Base-by-base conservation (phyloP, 2,113 vertebrate species). In the Cyrtonyx montezumae region DNA sequence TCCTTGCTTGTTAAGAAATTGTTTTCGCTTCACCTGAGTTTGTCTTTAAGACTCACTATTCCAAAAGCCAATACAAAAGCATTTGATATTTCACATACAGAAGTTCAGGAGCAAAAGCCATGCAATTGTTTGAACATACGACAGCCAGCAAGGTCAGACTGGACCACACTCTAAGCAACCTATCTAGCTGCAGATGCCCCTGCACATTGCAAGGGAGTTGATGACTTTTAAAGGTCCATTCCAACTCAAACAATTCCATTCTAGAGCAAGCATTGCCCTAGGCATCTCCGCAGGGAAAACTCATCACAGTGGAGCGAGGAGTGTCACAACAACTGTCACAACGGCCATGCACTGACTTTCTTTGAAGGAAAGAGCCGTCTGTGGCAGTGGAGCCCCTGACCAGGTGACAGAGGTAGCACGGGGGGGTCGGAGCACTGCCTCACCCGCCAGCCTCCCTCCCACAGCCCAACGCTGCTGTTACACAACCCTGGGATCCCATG, bases 351-450 rank as follows among this genome's bases (percentile, higher is more conserved):
- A 5, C 22, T 43, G 76, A 20, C 37, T 93, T 59, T 32, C 28
- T 83, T 26, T 8, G 12, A 36, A 56, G 30, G 8, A 11, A 34
- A 77, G 66, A 74, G 67, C 7, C 12, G 6, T 1, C 11, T 12
- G 12, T 55, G 69, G 17, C 67, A 43, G 37, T 3, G 37, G 26
- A 73, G 56, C 13, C 55, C 42, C 77, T 10, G 3, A 32, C 19
- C 23, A 48, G 65, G 15, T 2, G 6, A 20, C 28, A 3, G n/a
- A 58, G 70, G 0, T 22, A 23, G 26, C 56, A 79, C 0, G 2
- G 42, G 45, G 45, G 42, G 70, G 18, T 34, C 7, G 15, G 8
- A 42, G 43, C 69, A 32, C 18, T 77, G 61, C 53, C 67, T 79
- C 45, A 67, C 8, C 32, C 32, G 62, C 69, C 79, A 87, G 79